A percentile compares a stretch with the other conserved stretches of the same genome.
Evolutionary conservation across 2,888 invertebrate species (phyloP).

Genomic region (Gymnosoma rotundatum): DNA sequence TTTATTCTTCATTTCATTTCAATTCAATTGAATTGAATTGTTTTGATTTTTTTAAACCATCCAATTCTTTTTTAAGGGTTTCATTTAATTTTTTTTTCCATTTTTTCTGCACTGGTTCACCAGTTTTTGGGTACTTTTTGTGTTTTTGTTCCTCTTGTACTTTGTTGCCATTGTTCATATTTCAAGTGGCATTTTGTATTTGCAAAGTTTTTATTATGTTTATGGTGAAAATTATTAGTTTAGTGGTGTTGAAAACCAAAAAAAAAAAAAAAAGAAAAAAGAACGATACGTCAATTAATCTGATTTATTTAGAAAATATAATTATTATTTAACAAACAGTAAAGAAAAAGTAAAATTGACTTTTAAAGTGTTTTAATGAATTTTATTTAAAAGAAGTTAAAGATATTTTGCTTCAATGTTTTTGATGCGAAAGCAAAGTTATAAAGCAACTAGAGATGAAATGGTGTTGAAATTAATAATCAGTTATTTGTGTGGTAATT

Average conservation of each 20-base stretch:
- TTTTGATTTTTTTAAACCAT: conserved; percentile 19
- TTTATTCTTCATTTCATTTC: conserved; percentile 4
- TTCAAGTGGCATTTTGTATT: conserved; percentile 51
- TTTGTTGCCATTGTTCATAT: conserved; percentile 30
- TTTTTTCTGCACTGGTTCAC: conserved; percentile 2
- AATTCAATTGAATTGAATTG: conserved; percentile 49
- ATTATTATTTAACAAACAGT: conserved; percentile 58
- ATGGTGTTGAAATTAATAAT: no score
- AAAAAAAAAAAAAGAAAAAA: background rate
- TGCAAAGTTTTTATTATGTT: conserved; percentile 23
- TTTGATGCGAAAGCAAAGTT: background rate
- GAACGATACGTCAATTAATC: conserved; percentile 66
- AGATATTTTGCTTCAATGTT: background rate
- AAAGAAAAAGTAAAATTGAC: conserved; percentile 41
- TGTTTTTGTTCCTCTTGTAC: conserved; percentile 10
- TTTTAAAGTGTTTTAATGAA: conserved; percentile 26
- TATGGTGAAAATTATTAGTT: conserved; percentile 60
- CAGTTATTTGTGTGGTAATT: no score
- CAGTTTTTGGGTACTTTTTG: conserved; percentile 30
- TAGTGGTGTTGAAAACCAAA: conserved; percentile 59
- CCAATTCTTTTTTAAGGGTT: conserved; percentile 38
- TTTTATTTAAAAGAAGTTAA: background rate
- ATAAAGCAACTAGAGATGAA: no score
- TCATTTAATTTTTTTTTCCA: background rate
- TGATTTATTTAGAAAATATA: conserved; percentile 61